A percentile compares a stretch with the other conserved stretches of the same genome.
Evolutionary conservation across 1,140 invertebrate species (phyloP).

Genomic region (Micrasema longulum): DNA sequence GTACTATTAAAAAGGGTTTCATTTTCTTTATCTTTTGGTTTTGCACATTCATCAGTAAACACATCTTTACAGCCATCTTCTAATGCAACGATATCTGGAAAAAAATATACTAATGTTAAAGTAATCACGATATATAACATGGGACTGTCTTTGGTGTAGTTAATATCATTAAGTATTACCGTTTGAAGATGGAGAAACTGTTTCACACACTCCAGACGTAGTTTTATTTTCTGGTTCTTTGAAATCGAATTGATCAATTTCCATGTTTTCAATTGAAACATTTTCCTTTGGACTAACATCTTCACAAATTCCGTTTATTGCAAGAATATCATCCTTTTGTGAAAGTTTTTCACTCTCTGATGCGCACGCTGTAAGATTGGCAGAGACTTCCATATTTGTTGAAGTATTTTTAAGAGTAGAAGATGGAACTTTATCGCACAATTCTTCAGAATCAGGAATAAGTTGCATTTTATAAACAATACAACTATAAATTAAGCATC

Average conservation of each 20-base stretch:
- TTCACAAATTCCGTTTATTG: constrained; percentile 10
- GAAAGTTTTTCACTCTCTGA: constrained; percentile 4
- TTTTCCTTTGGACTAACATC: neutral
- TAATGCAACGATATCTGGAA: constrained; percentile 41
- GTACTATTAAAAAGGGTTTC: neutral
- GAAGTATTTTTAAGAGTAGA: neutral
- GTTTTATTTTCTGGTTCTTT: neutral
- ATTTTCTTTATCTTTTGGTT: neutral
- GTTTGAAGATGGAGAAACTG: no score
- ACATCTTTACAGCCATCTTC: constrained; percentile 18
- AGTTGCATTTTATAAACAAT: constrained; percentile 23
- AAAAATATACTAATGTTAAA: constrained; percentile 13
- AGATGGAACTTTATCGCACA: constrained; percentile 8
- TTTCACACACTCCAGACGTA: neutral
- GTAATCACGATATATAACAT: no score
- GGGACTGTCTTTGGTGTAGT: no score
- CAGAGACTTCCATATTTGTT: constrained; percentile 8
- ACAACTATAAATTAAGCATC: neutral
- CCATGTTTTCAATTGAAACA: constrained; percentile 1
- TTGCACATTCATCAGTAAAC: neutral
- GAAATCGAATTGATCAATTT: constrained; percentile 2
- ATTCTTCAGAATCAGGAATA: constrained; percentile 8
- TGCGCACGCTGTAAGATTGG: neutral
- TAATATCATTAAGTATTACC: no score
- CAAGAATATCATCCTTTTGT: neutral